Evolutionary conservation across 1,140 invertebrate species (phyloP).

Genomic region (Fopius arisanus): DNA sequence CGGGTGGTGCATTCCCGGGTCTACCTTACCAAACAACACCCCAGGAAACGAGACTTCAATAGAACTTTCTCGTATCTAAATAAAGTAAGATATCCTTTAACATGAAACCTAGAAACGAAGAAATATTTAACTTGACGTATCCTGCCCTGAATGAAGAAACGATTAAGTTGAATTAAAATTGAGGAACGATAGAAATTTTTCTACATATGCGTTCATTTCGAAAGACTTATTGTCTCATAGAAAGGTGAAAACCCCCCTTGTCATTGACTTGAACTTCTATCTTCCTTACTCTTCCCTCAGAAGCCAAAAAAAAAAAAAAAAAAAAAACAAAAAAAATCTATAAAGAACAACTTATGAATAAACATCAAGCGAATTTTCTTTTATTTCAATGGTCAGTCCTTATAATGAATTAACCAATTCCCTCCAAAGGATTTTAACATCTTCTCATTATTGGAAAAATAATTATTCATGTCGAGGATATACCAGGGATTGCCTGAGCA

Average conservation of each 20-base stretch:
- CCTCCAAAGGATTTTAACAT: constrained; percentile 45
- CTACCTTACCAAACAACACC: constrained; percentile 71
- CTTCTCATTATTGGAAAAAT: constrained; percentile 29
- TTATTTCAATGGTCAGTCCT: constrained; percentile 34
- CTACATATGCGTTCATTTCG: background rate
- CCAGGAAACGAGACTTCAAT: constrained; percentile 70
- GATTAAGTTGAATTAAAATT: constrained; percentile 21
- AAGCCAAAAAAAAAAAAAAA: constrained; percentile 37
- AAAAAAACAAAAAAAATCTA: background rate
- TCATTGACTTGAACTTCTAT: constrained; percentile 24
- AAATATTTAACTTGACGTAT: background rate
- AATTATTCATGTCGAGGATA: background rate
- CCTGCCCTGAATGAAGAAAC: background rate
- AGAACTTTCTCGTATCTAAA: constrained; percentile 32
- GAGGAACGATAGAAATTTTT: background rate
- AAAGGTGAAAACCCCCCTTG: background rate
- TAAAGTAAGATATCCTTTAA: constrained; percentile 4
- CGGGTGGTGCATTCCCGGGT: constrained; percentile 67
- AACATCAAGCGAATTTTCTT: background rate
- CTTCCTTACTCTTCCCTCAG: constrained; percentile 46
- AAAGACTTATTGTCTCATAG: background rate
- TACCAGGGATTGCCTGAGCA: background rate
- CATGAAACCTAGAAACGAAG: background rate
- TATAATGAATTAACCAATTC: constrained; percentile 33
- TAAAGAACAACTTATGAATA: no score